Evolutionary conservation across 2,113 vertebrate genomes (phyloP), one percentile per base, ranked within the genome.

Genomic region (Odocoileus hemionus): DNA sequence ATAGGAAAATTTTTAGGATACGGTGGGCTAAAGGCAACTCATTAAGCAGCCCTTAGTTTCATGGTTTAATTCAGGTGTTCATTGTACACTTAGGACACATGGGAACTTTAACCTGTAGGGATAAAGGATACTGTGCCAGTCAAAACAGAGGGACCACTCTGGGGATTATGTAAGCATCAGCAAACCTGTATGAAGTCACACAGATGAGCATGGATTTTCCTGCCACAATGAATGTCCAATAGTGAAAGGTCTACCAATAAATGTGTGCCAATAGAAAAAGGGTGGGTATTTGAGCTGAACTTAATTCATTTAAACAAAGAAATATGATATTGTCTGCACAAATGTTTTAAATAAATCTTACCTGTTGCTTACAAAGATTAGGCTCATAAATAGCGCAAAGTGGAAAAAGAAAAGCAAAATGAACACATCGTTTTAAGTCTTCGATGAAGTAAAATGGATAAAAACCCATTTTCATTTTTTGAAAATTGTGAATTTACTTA

Each of bases 301-400:
- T 76, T 85, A 88, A 92, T 94, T 45, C 23, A 83, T 58, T 95
- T 88, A 60, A 92, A 86, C 12, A 95, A 86, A 60, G 33, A 86
- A 16, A 76, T 1, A 33, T 21, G 16, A 58, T 83, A 52, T 39
- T 95, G 28, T 10, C 67, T 83, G 2, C 28, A 43, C 0, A 36
- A 57, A 43, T 96, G 26, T 70, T 43, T 96, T 61, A 55, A 70
- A 82, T 47, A 3, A 92, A 47, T 55, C 3, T 79, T 43, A 84
- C 50, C 21, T 78, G 36, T 33, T 86, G 45, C 55, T 91, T 95
- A 86, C 1, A 85, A 12, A 61, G 60, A 94, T 91, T 16, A 88
- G 43, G 23, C 4, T 70, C 16, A 89, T 58, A 86, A 92, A 91
- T 82, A 93, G 25, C 7, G 60, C 26, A 52, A 70, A 93, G 12